A percentile compares a stretch with the other conserved stretches of the same genome.
Conservation (phyloP, 2,888 invertebrate species). For the Trilocha varians region DNA sequence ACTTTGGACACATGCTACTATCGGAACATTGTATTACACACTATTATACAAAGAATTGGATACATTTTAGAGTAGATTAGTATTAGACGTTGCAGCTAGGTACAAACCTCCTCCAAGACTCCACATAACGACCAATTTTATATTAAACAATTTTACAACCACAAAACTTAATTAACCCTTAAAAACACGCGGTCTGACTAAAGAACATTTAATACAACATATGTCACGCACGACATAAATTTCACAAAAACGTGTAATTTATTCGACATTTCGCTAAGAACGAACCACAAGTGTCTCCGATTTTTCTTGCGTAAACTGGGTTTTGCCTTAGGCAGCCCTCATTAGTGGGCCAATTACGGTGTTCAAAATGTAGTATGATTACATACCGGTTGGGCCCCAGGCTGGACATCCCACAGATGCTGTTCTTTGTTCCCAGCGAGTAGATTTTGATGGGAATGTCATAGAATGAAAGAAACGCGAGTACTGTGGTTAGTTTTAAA, state of each 20-base stretch:
- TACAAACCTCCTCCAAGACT: no score
- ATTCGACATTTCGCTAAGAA: slow-evolving; percentile 3
- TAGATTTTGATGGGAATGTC: slow-evolving; percentile 29
- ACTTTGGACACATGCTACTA: no score
- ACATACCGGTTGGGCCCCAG: slow-evolving; percentile 44
- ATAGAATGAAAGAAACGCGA: slow-evolving; percentile 9
- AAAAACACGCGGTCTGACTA: no score
- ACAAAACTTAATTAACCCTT: no score
- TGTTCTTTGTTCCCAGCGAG: slow-evolving; percentile 44
- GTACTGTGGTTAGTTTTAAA: neutral
- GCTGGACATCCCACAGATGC: slow-evolving; percentile 54
- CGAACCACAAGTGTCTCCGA: slow-evolving; percentile 47
- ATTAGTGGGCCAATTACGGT: slow-evolving; percentile 63
- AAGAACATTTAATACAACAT: no score
- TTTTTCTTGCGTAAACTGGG: slow-evolving; percentile 62
- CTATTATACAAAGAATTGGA: no score
- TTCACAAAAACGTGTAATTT: slow-evolving; percentile 5
- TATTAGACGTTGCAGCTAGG: no score
- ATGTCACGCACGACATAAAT: no score
- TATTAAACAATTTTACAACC: no score
- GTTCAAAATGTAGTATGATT: slow-evolving; percentile 65
- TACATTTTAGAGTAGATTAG: no score
- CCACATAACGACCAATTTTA: no score
- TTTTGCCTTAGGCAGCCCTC: slow-evolving; percentile 57
- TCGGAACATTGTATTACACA: no score